Conservation (phyloP, 2,888 invertebrate genomes). For the Sclerodermus sp. region DNA sequence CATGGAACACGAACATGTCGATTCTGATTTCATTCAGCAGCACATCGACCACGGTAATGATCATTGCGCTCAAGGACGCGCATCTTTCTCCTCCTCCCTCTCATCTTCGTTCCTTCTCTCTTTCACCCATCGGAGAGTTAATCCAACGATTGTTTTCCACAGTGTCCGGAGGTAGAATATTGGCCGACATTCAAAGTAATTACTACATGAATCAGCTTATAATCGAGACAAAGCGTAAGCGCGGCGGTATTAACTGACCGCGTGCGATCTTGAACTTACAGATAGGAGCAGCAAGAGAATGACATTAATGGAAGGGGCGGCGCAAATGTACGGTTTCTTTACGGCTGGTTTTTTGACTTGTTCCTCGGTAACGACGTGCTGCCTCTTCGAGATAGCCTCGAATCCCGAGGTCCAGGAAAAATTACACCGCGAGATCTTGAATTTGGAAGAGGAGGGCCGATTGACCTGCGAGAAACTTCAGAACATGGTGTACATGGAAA, state of each 20-base stretch:
- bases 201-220: too few relatives aligned
- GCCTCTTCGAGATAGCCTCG: neutral
- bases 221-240: too few relatives aligned
- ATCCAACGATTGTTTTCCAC: too few relatives aligned
- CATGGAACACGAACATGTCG: constrained; percentile 24
- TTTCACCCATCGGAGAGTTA: too few relatives aligned
- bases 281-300: constrained; percentile 35
- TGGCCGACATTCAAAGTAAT: too few relatives aligned
- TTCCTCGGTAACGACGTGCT: neutral
- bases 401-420: neutral
- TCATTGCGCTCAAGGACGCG: too few relatives aligned
- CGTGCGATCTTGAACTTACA: neutral
- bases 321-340: constrained; percentile 58
- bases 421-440: neutral
- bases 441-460: neutral
- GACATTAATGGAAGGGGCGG: constrained; percentile 55
- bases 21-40: constrained; percentile 11
- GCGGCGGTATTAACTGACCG: too few relatives aligned
- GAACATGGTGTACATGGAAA: neutral
- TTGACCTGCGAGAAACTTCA: neutral
- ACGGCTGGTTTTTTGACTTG: neutral
- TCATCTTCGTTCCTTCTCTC: too few relatives aligned
- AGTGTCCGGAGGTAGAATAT: too few relatives aligned
- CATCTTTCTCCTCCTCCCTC: too few relatives aligned
- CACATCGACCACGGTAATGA: neutral